Conservation (phyloP, 2,797 vertebrate species). For the Apogon talboti region DNA sequence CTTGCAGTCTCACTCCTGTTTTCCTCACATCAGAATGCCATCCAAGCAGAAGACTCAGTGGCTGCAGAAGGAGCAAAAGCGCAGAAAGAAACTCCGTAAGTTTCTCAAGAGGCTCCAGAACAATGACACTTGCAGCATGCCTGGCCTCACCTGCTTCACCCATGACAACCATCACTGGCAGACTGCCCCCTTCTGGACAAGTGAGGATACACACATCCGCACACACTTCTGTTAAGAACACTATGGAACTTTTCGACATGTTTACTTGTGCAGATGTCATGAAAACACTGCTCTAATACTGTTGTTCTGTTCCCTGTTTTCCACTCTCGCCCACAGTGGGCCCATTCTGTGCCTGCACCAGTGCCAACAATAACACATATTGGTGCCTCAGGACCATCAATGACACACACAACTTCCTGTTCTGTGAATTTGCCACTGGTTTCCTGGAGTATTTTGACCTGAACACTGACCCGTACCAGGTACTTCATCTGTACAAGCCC, state of each 20-base stretch:
- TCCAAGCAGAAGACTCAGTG: slow-evolving; percentile 90
- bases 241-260: slow-evolving; percentile 2
- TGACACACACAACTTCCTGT: slow-evolving; percentile 97
- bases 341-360: slow-evolving; percentile 97
- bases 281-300: slow-evolving; percentile 48
- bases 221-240: no score
- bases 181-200: slow-evolving; percentile 95
- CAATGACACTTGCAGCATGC: slow-evolving; percentile 99
- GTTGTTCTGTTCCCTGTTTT: slow-evolving; percentile 51
- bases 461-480: slow-evolving; percentile 96
- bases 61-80: slow-evolving; percentile 93
- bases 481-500: slow-evolving; percentile 65
- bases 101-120: slow-evolving; percentile 95
- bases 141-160: slow-evolving; percentile 97
- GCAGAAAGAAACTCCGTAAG: slow-evolving; percentile 95
- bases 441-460: slow-evolving; percentile 98
- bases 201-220: slow-evolving; percentile 79
- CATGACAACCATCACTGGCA: slow-evolving; percentile 99
- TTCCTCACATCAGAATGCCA: slow-evolving; percentile 54
- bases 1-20: background rate
- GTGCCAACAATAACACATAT: slow-evolving; percentile 98
- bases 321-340: slow-evolving; percentile 83
- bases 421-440: slow-evolving; percentile 98
- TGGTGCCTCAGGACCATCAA: slow-evolving; percentile 98
- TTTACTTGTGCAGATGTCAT: slow-evolving; percentile 40